Base-by-base conservation (phyloP, 2,888 invertebrate genomes). In the Diplazon laetatorius region DNA sequence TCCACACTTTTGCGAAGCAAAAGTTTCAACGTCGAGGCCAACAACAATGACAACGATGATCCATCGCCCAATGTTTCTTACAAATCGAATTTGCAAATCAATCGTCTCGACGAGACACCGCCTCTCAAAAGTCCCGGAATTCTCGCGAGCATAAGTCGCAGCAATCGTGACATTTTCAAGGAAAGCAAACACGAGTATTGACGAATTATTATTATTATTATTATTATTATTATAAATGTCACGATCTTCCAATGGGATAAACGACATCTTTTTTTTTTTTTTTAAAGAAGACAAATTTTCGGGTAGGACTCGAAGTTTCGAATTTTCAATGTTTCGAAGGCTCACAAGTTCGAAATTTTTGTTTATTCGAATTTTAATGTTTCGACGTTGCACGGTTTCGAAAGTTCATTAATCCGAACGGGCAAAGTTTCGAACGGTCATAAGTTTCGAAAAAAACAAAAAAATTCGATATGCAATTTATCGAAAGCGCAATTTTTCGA, bases 111-210 rank as follows among this genome's bases (percentile, higher is more conserved):
- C 82, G 95, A 95, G 87, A 94, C 93, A 8, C 95, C 95, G 0
- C 94, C 95, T 71, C 91, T 96, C 8, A 96, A 97, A 89, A 97
- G 96, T 89, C 97, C 97, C 0, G 96, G 96, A 46, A 95, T 97
- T 82, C 95, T 97, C 44, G 96, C 96, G 73, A 95, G 96, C 82
- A 95, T 97, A 78, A 96, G 95, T 88, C 93, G 97, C 81, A 96
- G 96, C 90, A 96, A 96, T 87, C 93, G 95, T 78, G 96, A 97
- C 89, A 91, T 97, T 25, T 94, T 94, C 25, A 94, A 94, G 86
- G 94, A 94, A 8, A 89, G 88, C 16, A 89, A 87, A 77, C 73
- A 82, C 74, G 81, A 78, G 63, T 78, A 75, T n/a, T 74, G 39
- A 62, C n/a, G n/a, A 55, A 5, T 10, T 8, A 20, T 42, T 30